Conservation (phyloP, 1,140 invertebrate species). For the Pissodes strobi region DNA sequence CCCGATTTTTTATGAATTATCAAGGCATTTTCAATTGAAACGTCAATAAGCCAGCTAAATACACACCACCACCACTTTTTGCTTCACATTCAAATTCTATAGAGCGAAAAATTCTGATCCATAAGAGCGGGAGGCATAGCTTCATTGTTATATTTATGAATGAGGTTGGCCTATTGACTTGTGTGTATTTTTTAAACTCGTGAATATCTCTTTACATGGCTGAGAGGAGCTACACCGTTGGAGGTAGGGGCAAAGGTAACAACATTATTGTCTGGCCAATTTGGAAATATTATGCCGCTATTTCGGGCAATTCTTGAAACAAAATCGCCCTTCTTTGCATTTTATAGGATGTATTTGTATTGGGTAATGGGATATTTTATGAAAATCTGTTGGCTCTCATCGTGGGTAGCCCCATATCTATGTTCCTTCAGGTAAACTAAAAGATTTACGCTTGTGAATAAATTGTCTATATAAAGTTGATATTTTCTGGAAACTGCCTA, state of each 20-base stretch:
- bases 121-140: too few relatives aligned
- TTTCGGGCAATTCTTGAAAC: slow-evolving; percentile 6
- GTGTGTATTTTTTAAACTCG: slow-evolving; percentile 10
- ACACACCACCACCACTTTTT: too few relatives aligned
- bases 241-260: too few relatives aligned
- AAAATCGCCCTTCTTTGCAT: slow-evolving; percentile 3
- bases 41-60: slow-evolving; percentile 46
- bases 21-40: too few relatives aligned
- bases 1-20: too few relatives aligned
- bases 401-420: neutral
- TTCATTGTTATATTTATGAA: slow-evolving; percentile 52
- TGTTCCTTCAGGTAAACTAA: neutral
- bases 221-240: slow-evolving; percentile 5
- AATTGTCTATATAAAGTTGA: too few relatives aligned
- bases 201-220: slow-evolving; percentile 13
- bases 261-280: too few relatives aligned
- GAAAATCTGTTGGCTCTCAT: slow-evolving; percentile 3
- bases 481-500: neutral
- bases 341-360: slow-evolving; percentile 12
- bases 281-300: too few relatives aligned
- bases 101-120: slow-evolving; percentile 52
- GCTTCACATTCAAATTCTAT: slow-evolving; percentile 51
- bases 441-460: slow-evolving; percentile 8
- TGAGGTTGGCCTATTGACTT: slow-evolving; percentile 42
- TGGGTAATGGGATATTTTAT: slow-evolving; percentile 4